These are phyloP conservation scores for Scaptomyza flava DNA, from an alignment of 2,888 invertebrate genomes.

Conservation along the genomic window DNA sequence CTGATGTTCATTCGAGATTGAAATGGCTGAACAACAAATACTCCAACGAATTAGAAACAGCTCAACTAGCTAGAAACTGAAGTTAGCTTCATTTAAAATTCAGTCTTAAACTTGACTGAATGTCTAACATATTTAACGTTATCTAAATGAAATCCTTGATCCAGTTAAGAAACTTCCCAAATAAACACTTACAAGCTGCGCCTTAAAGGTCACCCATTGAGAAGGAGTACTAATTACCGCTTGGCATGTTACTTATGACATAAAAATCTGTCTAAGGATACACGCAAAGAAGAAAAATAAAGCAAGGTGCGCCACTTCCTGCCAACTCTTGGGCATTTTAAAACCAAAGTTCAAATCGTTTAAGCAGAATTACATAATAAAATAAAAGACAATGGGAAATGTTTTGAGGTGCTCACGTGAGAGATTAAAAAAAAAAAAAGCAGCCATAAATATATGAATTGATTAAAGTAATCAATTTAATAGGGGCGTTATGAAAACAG, in stretches of 20 bases:
- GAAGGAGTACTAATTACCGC: constrained; percentile 60
- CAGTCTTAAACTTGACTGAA: neutral
- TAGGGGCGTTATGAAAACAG: constrained; percentile 47
- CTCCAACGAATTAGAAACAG: neutral
- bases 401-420: constrained; percentile 8
- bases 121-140: too few species aligned
- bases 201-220: constrained; percentile 39
- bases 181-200: constrained; percentile 14
- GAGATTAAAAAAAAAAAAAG: constrained; percentile 49
- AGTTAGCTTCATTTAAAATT: neutral
- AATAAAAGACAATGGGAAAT: neutral
- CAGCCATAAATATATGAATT: constrained; percentile 68
- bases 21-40: neutral
- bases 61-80: neutral
- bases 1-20: constrained; percentile 6
- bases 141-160: constrained; percentile 18
- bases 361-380: constrained; percentile 34
- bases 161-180: constrained; percentile 10
- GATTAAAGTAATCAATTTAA: constrained; percentile 76
- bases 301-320: constrained; percentile 23
- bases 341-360: constrained; percentile 41
- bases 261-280: constrained; percentile 53
- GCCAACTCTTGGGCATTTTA: constrained; percentile 10
- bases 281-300: constrained; percentile 26
- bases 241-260: constrained; percentile 74